A percentile compares a stretch with the other conserved stretches of the same genome.
phyloP scores from a whole-genome alignment of 2,113 vertebrate species.

The Percopsis transmontana region DNA sequence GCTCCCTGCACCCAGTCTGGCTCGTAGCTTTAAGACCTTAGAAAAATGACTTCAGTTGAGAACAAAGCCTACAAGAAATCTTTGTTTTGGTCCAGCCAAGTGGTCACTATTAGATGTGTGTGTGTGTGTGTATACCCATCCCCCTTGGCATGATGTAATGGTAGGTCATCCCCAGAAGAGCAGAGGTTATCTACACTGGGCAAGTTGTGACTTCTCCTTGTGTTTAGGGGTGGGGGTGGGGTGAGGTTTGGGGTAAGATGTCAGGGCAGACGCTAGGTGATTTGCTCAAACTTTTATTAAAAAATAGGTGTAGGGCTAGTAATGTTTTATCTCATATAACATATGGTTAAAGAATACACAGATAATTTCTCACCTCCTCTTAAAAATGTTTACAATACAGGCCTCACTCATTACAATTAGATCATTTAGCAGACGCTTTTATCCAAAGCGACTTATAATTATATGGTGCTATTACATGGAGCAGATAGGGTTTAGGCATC shows the following conservation, averaged over 20 bases:
- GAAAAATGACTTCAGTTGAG: slow-evolving; percentile 58
- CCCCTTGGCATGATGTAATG: slow-evolving; percentile 34
- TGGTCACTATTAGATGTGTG: slow-evolving; percentile 53
- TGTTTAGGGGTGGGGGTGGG: background rate
- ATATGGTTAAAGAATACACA: no score
- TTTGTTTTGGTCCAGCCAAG: slow-evolving; percentile 67
- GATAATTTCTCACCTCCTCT: no score
- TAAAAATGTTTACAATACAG: no score
- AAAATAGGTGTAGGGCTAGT: no score
- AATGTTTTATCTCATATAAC: no score
- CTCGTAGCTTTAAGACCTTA: slow-evolving; percentile 25
- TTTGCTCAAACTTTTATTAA: background rate
- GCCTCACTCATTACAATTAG: no score
- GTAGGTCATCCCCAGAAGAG: slow-evolving; percentile 12
- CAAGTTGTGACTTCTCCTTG: slow-evolving; percentile 1
- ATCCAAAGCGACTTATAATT: no score
- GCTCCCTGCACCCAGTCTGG: slow-evolving; percentile 7
- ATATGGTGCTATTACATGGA: no score
- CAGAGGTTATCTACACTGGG: slow-evolving; percentile 9
- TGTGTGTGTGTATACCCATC: background rate
- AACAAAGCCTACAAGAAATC: slow-evolving; percentile 52
- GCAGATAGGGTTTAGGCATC: no score
- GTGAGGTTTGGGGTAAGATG: background rate
- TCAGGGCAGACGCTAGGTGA: background rate
- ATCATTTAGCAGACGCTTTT: no score